These are phyloP conservation scores for Luscinia luscinia DNA, from an alignment of 2,797 vertebrate species.

Conservation along the genomic window DNA sequence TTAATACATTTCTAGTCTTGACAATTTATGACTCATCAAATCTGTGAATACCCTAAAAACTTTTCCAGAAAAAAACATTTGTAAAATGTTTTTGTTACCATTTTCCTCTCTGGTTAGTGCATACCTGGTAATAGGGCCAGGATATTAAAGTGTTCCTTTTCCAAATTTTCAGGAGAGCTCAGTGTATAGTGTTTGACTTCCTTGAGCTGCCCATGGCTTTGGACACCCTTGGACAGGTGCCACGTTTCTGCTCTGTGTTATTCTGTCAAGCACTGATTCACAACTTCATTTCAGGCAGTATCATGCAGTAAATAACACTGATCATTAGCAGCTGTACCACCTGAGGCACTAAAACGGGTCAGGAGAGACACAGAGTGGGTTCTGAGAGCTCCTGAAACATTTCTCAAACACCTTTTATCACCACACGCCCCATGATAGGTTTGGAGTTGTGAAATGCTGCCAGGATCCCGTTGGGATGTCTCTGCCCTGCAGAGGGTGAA, in stretches of 20 bases:
- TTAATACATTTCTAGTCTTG: neutral
- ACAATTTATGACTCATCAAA: neutral
- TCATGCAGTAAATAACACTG: conserved; percentile 3
- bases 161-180: neutral
- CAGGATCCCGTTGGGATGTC: neutral
- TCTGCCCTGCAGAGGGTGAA: neutral
- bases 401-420: neutral
- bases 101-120: neutral
- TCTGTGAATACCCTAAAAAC: neutral
- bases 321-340: neutral
- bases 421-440: neutral
- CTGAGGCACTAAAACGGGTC: neutral
- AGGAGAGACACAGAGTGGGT: neutral
- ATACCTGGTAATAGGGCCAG: neutral
- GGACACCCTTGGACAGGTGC: neutral
- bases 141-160: neutral
- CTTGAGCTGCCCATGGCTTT: neutral
- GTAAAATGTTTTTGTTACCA: neutral
- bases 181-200: neutral
- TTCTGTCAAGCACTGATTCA: conserved; percentile 15
- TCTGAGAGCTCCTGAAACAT: neutral
- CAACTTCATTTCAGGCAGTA: conserved; percentile 5
- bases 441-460: neutral
- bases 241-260: neutral
- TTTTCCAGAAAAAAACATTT: neutral